Percentiles rank a stretch among this genome's conserved stretches.
These are phyloP conservation scores for Sialia sialis DNA, from an alignment of 2,113 vertebrate species.

Conservation along the genomic window DNA sequence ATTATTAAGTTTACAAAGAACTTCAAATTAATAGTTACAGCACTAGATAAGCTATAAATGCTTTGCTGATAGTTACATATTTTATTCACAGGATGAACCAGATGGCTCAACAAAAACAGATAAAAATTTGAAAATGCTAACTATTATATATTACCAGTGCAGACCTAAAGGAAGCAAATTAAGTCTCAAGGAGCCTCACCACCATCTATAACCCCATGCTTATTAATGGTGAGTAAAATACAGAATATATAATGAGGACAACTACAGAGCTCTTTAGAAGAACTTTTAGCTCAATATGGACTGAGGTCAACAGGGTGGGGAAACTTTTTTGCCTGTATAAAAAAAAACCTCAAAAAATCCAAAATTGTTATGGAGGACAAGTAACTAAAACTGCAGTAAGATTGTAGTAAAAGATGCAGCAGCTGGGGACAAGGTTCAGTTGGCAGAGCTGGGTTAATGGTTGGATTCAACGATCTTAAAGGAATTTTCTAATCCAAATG, in stretches of 20 bases:
- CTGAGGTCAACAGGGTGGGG: neutral
- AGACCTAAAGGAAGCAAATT: neutral
- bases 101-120: neutral
- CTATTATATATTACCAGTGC: neutral
- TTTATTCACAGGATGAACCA: slow-evolving; percentile 7
- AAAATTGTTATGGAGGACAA: neutral
- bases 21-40: neutral
- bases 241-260: neutral
- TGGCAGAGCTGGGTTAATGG: neutral
- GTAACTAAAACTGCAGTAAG: neutral
- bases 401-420: neutral
- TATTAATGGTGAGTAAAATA: neutral
- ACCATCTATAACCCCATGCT: neutral
- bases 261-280: neutral
- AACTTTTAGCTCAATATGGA: neutral
- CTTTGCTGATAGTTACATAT: neutral
- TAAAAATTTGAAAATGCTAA: neutral
- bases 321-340: neutral
- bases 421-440: neutral
- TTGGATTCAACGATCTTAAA: neutral
- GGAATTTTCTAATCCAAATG: neutral
- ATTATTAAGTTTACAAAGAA: neutral
- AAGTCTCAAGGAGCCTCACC: neutral
- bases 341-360: neutral
- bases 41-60: neutral